Base-by-base conservation (phyloP, 2,888 invertebrate species). In the Ectemnius lituratus region DNA sequence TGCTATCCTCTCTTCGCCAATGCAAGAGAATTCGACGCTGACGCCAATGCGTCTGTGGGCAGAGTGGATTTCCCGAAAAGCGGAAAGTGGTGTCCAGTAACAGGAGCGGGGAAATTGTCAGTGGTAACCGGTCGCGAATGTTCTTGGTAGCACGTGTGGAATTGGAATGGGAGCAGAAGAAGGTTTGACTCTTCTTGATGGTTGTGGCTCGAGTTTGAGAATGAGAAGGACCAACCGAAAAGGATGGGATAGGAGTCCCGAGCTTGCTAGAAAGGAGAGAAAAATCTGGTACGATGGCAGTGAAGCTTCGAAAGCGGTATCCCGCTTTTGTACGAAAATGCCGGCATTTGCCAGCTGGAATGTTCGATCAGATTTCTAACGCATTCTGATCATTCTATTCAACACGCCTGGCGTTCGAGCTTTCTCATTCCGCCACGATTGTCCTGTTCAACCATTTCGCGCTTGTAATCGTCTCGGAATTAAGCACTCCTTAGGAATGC, bases 301-400 rank as follows among this genome's bases (percentile, higher is more conserved):
- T 65, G 49, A 52, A 68, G 13, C 28, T 58, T 61, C 46, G 56
- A 67, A 16, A 16, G 52, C 46, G 52, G 66, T 63, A 65, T 52
- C 63, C 63, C 49, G 47, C 69, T 70, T 73, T 73, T 73, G 73
- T 62, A 73, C 73, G 67, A 73, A 82, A 81, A 77, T 77, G 49
- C 64, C 11, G 49, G 61, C 52, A 71, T 76, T 64, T 65, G 61
- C 37, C 28, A 16, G 14, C 18, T 37, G 37, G 66, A 61, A 58
- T 47, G 72, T 71, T 71, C 73, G 78, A 77, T 77, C 77, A 52
- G 62, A 60, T 76, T 76, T 66, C 72, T 64, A 49, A 23, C 62
- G 13, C 59, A 60, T 62, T 49, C 56, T n/a, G 46, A 64, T 46
- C 49, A n/a, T 16, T 59, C 28, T 4, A 14, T 16, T 13, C 4